Evolutionary conservation across 2,797 vertebrate genomes (phyloP).

Genomic region (Toxotes lorentzi): DNA sequence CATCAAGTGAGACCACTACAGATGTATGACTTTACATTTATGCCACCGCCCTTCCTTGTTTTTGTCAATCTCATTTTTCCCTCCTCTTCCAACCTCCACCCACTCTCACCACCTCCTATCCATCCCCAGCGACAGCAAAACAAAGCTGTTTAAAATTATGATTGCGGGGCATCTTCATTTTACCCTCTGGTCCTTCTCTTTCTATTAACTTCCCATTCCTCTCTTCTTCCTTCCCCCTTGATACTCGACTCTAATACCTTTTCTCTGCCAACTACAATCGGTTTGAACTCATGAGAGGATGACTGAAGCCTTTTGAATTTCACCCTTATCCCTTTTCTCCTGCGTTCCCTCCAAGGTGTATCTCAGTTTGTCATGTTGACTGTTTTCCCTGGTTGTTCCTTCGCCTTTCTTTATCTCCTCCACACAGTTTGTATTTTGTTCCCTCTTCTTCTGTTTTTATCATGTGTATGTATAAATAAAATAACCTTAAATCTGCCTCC

Average conservation of each 20-base stretch:
- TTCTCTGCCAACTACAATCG: conserved; percentile 43
- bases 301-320: conserved; percentile 39
- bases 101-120: not conserved
- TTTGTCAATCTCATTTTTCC: not conserved
- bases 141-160: conserved; percentile 18
- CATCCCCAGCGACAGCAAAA: conserved; percentile 18
- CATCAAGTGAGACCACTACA: conserved; percentile 12
- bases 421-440: conserved; percentile 29
- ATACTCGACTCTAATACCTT: conserved; percentile 20
- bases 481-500: not conserved
- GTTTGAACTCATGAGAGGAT: conserved; percentile 18
- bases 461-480: conserved; percentile 9
- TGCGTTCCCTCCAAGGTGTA: conserved; percentile 15
- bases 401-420: conserved; percentile 30
- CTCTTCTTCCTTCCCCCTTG: conserved; percentile 5
- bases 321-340: conserved; percentile 10
- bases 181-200: conserved; percentile 25
- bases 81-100: not conserved
- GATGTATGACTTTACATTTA: conserved; percentile 22
- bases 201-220: conserved; percentile 29
- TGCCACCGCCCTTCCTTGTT: conserved; percentile 4
- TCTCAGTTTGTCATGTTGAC: conserved; percentile 42
- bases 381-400: conserved; percentile 8
- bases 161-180: conserved; percentile 31
- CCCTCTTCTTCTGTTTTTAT: conserved; percentile 8